phyloP scores from a whole-genome alignment of 2,113 vertebrate species.

The Ursus arctos region DNA sequence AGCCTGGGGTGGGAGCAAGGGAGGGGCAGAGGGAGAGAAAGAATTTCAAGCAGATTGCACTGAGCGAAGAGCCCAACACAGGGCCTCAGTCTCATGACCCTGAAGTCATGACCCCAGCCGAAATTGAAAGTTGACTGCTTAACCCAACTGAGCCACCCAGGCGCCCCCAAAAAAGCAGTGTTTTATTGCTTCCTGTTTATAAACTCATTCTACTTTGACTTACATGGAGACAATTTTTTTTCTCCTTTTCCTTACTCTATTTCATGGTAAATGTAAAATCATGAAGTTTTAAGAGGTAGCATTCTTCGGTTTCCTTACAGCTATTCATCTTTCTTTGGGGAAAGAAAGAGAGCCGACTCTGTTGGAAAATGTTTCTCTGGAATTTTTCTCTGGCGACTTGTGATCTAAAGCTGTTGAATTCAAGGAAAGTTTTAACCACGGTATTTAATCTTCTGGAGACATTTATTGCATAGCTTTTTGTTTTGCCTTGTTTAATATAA shows the following conservation, averaged over 20 bases:
- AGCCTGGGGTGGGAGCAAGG: neutral
- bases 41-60: neutral
- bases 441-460: slow-evolving; percentile 77
- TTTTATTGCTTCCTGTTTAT: slow-evolving; percentile 63
- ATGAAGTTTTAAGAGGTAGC: slow-evolving; percentile 35
- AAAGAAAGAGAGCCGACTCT: neutral
- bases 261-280: slow-evolving; percentile 53
- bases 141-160: neutral
- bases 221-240: neutral
- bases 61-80: neutral
- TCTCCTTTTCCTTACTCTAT: neutral
- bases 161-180: neutral
- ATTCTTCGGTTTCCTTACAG: slow-evolving; percentile 51
- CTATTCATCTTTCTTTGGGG: slow-evolving; percentile 69
- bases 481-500: slow-evolving; percentile 81
- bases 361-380: slow-evolving; percentile 59
- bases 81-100: neutral
- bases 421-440: slow-evolving; percentile 73
- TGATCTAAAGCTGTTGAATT: slow-evolving; percentile 78
- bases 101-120: neutral
- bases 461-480: slow-evolving; percentile 76
- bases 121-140: neutral
- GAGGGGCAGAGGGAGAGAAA: neutral
- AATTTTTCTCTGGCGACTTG: slow-evolving; percentile 75
- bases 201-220: slow-evolving; percentile 54